Base-by-base conservation (phyloP, 2,888 invertebrate genomes). In the Thereva nobilitata region DNA sequence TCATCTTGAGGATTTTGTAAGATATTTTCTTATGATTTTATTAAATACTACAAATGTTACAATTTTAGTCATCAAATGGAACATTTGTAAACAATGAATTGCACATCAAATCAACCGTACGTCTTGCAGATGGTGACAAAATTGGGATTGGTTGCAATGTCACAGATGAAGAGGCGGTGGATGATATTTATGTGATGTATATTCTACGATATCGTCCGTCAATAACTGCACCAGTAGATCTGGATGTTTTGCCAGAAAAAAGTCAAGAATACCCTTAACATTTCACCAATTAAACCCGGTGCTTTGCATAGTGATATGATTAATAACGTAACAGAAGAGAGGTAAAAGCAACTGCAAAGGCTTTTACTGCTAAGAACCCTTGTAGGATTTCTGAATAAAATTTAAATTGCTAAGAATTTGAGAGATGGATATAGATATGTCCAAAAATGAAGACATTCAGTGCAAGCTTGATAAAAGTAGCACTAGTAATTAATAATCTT, bases 61-160 rank as follows among this genome's bases (percentile, higher is more conserved):
- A 35, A 9, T 66, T 79, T 76, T 70, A 73, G 23, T 73, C 79
- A 0, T 67, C 73, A 23, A 80, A 80, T 72, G 80, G 80, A 0
- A 71, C 78, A 1, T 79, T 67, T 55, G 71, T 79, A 2, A 80
- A 79, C 49, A 12, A 47, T 1, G 9, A 8, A 7, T 40, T 42
- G n/a, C 59, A 47, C 34, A 38, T 34, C 4, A 10, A 54, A 4
- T 9, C 35, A 10, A 45, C 53, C 44, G 37, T 57, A 4, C 7
- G 35, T 10, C 9, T 71, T n/a, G 1, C 10, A 5, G 61, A 67
- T 6, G 55, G 55, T 12, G 67, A 69, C 12, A 34, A 49, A n/a
- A 67, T 71, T 12, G 71, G 71, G 35, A 69, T 71, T 38, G 71
- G 71, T 23, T 67, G 66, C n/a, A 49, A 57, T 35, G 52, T 40